Percentiles rank a stretch among this genome's conserved stretches.
phyloP scores from a whole-genome alignment of 2,888 invertebrate genomes.

The Callimorpha dominula region DNA sequence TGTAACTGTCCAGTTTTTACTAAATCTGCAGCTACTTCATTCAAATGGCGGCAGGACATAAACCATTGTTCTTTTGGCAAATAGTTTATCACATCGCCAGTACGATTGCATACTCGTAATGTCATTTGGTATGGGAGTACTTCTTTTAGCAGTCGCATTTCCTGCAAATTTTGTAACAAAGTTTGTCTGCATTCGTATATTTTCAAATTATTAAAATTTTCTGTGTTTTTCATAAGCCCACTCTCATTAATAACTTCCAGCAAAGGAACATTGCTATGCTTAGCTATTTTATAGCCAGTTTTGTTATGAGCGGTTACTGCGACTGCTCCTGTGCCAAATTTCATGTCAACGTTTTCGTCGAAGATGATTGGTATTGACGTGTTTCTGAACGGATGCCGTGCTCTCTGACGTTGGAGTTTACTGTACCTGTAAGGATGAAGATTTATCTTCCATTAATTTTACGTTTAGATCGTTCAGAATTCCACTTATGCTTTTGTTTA shows the following conservation, averaged over 20 bases:
- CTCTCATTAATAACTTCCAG: slow-evolving; percentile 91
- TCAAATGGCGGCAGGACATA: slow-evolving; percentile 91
- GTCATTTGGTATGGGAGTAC: slow-evolving; percentile 91
- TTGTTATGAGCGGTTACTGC: slow-evolving; percentile 97
- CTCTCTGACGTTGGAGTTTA: slow-evolving; percentile 88
- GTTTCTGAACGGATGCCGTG: slow-evolving; percentile 92
- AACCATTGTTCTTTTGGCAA: slow-evolving; percentile 98
- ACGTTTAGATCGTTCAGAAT: neutral
- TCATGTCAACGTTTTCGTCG: slow-evolving; percentile 92
- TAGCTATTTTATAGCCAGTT: slow-evolving; percentile 93
- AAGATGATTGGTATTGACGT: slow-evolving; percentile 92
- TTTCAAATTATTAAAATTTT: slow-evolving; percentile 88
- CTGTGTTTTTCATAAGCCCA: slow-evolving; percentile 88
- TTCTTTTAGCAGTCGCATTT: slow-evolving; percentile 88
- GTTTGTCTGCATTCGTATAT: slow-evolving; percentile 91
- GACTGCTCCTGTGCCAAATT: slow-evolving; percentile 96
- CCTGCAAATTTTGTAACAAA: slow-evolving; percentile 88
- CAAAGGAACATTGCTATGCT: slow-evolving; percentile 89
- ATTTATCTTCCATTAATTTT: neutral
- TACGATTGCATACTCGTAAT: slow-evolving; percentile 95
- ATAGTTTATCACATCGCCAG: slow-evolving; percentile 96
- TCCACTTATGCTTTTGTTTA: no score
- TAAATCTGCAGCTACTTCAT: slow-evolving; percentile 88
- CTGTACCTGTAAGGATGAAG: slow-evolving; percentile 79
- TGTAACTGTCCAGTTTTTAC: slow-evolving; percentile 89